These are phyloP conservation scores for Garrulus glandarius DNA, from an alignment of 2,797 vertebrate genomes.

Conservation along the genomic window DNA sequence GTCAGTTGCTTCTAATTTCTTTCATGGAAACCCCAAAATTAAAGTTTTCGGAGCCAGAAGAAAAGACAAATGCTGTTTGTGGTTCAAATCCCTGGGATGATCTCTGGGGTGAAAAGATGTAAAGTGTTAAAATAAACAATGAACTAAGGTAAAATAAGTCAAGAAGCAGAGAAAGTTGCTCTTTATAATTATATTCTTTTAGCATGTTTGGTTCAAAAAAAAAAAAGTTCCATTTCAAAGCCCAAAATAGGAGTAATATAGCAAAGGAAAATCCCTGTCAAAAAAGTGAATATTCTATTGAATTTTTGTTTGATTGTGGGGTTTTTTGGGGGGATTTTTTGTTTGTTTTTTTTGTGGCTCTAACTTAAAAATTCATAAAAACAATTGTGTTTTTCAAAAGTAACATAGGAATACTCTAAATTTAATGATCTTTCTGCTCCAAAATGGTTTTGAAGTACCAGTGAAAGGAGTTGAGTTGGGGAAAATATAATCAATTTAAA, in stretches of 20 bases:
- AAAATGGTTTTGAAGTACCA: not conserved
- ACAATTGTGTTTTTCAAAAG: not conserved
- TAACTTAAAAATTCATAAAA: not conserved
- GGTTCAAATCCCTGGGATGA: not conserved
- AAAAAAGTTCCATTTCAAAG: not conserved
- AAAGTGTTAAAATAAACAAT: not conserved
- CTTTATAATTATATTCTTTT: not conserved
- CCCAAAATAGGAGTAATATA: not conserved
- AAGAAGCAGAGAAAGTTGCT: not conserved
- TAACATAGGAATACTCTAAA: not conserved
- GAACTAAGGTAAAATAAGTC: not conserved
- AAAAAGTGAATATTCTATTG: not conserved
- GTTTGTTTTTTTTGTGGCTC: not conserved
- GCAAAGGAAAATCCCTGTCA: not conserved
- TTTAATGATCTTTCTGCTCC: not conserved
- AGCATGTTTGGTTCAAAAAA: not conserved
- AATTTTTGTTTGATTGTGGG: accelerated
- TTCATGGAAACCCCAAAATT: not conserved
- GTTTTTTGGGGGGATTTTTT: accelerated
- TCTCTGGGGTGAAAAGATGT: not conserved
- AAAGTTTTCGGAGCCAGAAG: not conserved
- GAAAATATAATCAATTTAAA: not conserved
- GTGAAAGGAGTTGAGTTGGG: not conserved
- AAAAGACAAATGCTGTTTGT: not conserved
- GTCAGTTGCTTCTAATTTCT: not conserved